These are phyloP conservation scores for Anas platyrhynchos DNA, from an alignment of 2,113 vertebrate species.

Conservation along the genomic window DNA sequence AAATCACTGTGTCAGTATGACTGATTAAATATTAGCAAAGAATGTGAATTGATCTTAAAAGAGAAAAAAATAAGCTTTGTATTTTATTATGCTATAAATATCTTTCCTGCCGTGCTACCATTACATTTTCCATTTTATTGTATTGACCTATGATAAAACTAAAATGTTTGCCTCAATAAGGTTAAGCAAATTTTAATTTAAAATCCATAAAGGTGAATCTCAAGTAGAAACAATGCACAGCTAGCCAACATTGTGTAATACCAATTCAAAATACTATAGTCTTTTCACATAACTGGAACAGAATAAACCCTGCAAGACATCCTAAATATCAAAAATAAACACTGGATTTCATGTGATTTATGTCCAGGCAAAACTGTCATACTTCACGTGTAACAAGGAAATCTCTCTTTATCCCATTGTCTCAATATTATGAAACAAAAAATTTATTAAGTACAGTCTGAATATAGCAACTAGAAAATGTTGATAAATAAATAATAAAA, in stretches of 20 bases:
- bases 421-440: neutral
- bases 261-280: neutral
- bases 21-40: constrained; percentile 65
- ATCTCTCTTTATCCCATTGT: neutral
- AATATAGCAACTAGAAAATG: neutral
- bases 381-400: neutral
- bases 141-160: constrained; percentile 14
- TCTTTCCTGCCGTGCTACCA: neutral
- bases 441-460: neutral
- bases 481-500: neutral
- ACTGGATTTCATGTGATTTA: neutral
- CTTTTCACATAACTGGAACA: neutral
- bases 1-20: constrained; percentile 61
- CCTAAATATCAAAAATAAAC: neutral
- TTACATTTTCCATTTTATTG: neutral
- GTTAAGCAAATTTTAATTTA: constrained; percentile 49
- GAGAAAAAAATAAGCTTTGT: neutral
- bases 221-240: constrained; percentile 6
- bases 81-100: constrained; percentile 29
- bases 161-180: constrained; percentile 14
- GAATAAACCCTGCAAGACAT: neutral
- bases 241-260: neutral
- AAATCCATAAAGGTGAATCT: constrained; percentile 29
- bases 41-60: constrained; percentile 43
- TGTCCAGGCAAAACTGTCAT: neutral